A percentile compares a stretch with the other conserved stretches of the same genome.
These are phyloP conservation scores for Urocyon cinereoargenteus DNA, from an alignment of 2,797 vertebrate genomes.

Conservation along the genomic window DNA sequence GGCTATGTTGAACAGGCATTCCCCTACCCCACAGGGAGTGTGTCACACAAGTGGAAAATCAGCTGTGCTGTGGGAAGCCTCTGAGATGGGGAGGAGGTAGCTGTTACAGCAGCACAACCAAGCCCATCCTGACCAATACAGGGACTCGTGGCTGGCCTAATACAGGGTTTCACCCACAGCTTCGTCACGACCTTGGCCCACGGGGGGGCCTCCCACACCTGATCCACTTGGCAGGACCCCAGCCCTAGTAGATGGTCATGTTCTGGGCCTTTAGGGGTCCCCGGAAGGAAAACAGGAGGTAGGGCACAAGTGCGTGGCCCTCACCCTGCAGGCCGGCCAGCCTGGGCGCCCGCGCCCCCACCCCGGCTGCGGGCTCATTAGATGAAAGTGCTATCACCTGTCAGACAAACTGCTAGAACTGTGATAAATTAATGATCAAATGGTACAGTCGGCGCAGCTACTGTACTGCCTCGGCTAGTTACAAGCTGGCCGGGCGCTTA, in stretches of 20 bases:
- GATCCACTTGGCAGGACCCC: background rate
- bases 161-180: background rate
- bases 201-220: background rate
- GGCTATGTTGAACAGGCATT: background rate
- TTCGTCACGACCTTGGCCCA: background rate
- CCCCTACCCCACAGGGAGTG: accelerated
- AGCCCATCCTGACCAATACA: background rate
- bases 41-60: accelerated
- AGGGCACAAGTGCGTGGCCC: background rate
- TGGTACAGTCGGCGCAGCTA: slow-evolving; percentile 91
- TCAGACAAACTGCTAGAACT: slow-evolving; percentile 98
- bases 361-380: slow-evolving; percentile 91
- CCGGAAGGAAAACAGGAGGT: background rate
- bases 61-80: background rate
- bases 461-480: slow-evolving; percentile 91
- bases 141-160: background rate
- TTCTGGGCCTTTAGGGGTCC: background rate
- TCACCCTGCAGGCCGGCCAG: slow-evolving; percentile 50
- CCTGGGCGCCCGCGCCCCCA: slow-evolving; percentile 76
- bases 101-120: background rate
- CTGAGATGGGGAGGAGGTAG: background rate
- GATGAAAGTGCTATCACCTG: slow-evolving; percentile 96
- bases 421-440: slow-evolving; percentile 99
- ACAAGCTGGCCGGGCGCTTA: slow-evolving; percentile 90
- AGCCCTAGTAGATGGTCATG: background rate